phyloP scores from a whole-genome alignment of 2,888 invertebrate species.

The Tenthredo amoena region DNA sequence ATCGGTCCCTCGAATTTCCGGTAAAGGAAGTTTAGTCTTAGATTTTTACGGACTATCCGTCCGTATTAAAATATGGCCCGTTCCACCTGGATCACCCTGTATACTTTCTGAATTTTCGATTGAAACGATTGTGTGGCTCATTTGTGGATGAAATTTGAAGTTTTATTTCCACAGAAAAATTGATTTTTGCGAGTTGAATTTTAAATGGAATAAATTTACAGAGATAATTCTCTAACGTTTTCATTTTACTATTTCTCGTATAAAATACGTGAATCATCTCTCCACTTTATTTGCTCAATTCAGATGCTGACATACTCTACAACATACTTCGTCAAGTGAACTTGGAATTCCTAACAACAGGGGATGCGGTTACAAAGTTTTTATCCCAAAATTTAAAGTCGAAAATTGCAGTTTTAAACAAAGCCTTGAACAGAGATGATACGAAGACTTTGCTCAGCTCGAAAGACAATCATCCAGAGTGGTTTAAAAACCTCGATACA shows the following conservation, averaged over 20 bases:
- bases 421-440: slow-evolving; percentile 78
- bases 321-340: slow-evolving; percentile 85
- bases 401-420: slow-evolving; percentile 78
- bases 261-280: neutral
- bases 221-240: neutral
- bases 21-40: too few relatives aligned
- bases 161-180: too few relatives aligned
- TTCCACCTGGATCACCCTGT: too few relatives aligned
- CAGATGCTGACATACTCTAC: slow-evolving; percentile 87
- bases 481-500: slow-evolving; percentile 86
- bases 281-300: neutral
- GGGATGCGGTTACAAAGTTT: slow-evolving; percentile 86
- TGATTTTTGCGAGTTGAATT: too few relatives aligned
- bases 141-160: too few relatives aligned
- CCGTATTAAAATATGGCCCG: too few relatives aligned
- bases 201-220: too few relatives aligned
- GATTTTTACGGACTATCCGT: too few relatives aligned
- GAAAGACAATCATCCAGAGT: slow-evolving; percentile 86
- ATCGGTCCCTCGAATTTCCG: too few relatives aligned
- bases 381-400: slow-evolving; percentile 84
- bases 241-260: neutral
- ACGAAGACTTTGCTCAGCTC: slow-evolving; percentile 82
- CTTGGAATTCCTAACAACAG: slow-evolving; percentile 85
- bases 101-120: too few relatives aligned
- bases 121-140: too few relatives aligned